These are phyloP conservation scores for Anastrepha obliqua DNA, from an alignment of 1,140 invertebrate genomes.

Conservation along the genomic window DNA sequence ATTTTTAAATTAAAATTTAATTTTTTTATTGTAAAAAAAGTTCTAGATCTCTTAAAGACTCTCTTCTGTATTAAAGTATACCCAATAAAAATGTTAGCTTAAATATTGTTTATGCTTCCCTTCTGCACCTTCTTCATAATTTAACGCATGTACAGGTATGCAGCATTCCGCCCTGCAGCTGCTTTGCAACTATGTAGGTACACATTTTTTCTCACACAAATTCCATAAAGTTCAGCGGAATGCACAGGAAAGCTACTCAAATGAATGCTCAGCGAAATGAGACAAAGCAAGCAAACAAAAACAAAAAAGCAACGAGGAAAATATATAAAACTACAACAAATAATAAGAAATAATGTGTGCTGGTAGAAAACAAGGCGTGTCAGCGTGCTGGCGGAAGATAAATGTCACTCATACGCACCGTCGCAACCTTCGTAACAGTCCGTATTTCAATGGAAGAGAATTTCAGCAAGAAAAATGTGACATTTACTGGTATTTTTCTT, in stretches of 20 bases:
- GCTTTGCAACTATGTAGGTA: not conserved
- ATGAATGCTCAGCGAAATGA: not conserved
- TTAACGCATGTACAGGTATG: not conserved
- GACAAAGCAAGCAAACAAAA: not conserved
- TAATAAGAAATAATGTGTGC: not conserved
- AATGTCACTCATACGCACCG: slow-evolving; percentile 47
- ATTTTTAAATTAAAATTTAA: no score
- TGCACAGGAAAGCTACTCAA: slow-evolving; percentile 24
- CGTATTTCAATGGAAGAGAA: not conserved
- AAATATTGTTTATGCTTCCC: not conserved
- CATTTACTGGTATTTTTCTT: not conserved
- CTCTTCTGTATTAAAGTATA: no score
- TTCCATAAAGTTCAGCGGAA: slow-evolving; percentile 24
- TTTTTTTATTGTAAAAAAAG: no score
- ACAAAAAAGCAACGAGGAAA: not conserved
- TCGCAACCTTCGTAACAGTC: not conserved
- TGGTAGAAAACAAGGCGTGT: not conserved
- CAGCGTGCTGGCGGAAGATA: not conserved
- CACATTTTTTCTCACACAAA: slow-evolving; percentile 35
- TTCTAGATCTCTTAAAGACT: no score
- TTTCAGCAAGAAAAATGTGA: not conserved
- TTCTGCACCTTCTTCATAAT: not conserved
- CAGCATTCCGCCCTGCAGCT: not conserved
- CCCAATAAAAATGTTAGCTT: no score
- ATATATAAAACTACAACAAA: not conserved